A percentile compares a stretch with the other conserved stretches of the same genome.
These are phyloP conservation scores for Heliconius charithonia DNA, from an alignment of 2,888 invertebrate species.

Conservation along the genomic window DNA sequence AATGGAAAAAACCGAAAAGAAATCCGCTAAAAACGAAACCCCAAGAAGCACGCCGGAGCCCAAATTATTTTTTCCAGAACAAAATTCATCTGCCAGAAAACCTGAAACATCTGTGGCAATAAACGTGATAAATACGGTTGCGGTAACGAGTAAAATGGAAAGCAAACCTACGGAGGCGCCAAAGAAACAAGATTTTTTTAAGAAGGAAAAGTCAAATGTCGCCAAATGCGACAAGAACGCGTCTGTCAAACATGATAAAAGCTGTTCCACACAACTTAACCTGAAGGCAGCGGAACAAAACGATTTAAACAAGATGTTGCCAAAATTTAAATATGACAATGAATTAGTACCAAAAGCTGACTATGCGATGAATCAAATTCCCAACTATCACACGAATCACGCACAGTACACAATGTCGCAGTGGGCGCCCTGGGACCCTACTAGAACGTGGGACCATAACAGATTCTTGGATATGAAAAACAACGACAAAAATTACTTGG, in stretches of 20 bases:
- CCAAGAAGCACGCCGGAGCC: slow-evolving; percentile 75
- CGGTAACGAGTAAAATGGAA: slow-evolving; percentile 70
- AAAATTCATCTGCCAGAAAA: slow-evolving; percentile 66
- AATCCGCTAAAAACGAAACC: slow-evolving; percentile 68
- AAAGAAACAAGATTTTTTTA: slow-evolving; percentile 81
- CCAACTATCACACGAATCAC: slow-evolving; percentile 86
- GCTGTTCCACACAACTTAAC: slow-evolving; percentile 67
- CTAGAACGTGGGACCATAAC: slow-evolving; percentile 81
- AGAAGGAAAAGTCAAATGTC: slow-evolving; percentile 76
- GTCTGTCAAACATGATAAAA: slow-evolving; percentile 76
- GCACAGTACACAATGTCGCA: slow-evolving; percentile 82
- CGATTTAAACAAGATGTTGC: slow-evolving; percentile 82
- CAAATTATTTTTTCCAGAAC: slow-evolving; percentile 79
- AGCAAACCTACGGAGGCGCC: slow-evolving; percentile 71
- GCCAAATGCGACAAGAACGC: slow-evolving; percentile 71
- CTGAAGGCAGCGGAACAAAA: slow-evolving; percentile 73
- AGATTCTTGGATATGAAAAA: slow-evolving; percentile 78
- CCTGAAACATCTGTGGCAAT: slow-evolving; percentile 77
- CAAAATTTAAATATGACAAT: slow-evolving; percentile 81
- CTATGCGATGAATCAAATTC: slow-evolving; percentile 86
- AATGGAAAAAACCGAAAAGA: slow-evolving; percentile 75
- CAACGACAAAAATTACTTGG: slow-evolving; percentile 83
- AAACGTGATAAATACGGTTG: slow-evolving; percentile 75
- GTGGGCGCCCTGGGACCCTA: slow-evolving; percentile 85
- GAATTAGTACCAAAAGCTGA: slow-evolving; percentile 84